Evolutionary conservation across 2,888 invertebrate species (phyloP).

Genomic region (Drosophila basisetae): DNA sequence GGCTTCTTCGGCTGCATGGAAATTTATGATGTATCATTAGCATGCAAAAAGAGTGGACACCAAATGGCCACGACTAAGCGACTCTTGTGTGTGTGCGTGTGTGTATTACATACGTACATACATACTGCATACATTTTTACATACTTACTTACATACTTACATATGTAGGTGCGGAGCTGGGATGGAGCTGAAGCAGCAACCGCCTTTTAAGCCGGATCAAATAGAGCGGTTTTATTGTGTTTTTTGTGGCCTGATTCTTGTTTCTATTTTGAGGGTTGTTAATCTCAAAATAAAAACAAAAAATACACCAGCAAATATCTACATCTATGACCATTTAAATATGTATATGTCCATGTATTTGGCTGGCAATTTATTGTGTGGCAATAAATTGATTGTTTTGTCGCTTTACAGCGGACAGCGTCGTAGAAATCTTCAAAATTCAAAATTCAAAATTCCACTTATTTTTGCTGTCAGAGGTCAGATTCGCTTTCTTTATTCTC

Average conservation of each 20-base stretch:
- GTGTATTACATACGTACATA: not conserved
- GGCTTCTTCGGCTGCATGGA: conserved; percentile 34
- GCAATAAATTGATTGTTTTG: conserved; percentile 37
- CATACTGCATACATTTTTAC: not conserved
- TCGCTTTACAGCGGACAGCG: conserved; percentile 10
- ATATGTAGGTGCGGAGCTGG: not conserved
- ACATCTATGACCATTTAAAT: too few species aligned
- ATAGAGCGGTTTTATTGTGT: conserved; percentile 5
- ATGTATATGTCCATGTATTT: not conserved
- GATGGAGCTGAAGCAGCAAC: not conserved
- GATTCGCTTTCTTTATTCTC: conserved; percentile 60
- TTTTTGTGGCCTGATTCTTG: conserved; percentile 14
- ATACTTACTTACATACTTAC: not conserved
- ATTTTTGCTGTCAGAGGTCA: conserved; percentile 63
- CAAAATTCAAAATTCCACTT: conserved; percentile 32
- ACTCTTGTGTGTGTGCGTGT: not conserved
- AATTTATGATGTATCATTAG: conserved; percentile 83
- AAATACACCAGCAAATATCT: not conserved
- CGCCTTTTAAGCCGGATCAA: conserved; percentile 23
- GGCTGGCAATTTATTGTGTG: not conserved
- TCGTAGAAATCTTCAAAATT: conserved; percentile 47
- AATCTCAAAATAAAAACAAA: not conserved
- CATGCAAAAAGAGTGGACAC: conserved; percentile 75
- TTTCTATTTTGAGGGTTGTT: conserved; percentile 16
- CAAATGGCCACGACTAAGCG: conserved; percentile 40